Evolutionary conservation across 2,797 vertebrate species (phyloP).

Genomic region (Zalophus californianus): DNA sequence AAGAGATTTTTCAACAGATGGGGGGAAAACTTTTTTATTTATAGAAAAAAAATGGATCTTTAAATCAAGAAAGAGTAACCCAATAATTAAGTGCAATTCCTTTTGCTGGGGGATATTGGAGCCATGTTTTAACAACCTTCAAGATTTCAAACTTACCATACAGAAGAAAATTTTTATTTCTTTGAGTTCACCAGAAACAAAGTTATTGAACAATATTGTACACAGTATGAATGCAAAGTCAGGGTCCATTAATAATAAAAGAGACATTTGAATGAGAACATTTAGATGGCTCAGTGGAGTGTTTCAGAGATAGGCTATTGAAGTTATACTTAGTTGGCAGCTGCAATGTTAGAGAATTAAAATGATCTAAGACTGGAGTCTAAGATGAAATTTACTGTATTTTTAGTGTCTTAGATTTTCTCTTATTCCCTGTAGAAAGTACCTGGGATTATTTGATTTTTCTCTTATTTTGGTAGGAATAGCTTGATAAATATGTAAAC

Average conservation of each 20-base stretch:
- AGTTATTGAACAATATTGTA: background rate
- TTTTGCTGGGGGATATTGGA: background rate
- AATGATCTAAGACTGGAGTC: background rate
- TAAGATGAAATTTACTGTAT: background rate
- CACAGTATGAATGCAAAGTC: background rate
- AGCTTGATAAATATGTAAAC: background rate
- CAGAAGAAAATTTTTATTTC: slow-evolving; percentile 22
- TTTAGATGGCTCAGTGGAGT: background rate
- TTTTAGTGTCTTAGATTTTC: background rate
- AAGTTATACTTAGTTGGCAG: slow-evolving; percentile 30
- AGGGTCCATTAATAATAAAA: background rate
- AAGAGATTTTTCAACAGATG: background rate
- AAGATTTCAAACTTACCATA: slow-evolving; percentile 9
- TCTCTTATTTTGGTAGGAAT: background rate
- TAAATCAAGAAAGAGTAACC: background rate
- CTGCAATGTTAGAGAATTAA: background rate
- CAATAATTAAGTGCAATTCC: background rate
- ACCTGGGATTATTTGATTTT: background rate
- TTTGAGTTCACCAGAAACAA: background rate
- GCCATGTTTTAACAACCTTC: background rate
- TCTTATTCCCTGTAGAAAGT: background rate
- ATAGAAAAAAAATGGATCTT: background rate
- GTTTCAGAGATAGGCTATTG: background rate
- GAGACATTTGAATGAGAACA: background rate
- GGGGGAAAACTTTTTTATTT: background rate